Conservation (phyloP, 2,797 vertebrate species). For the Odontamblyopus rebecca region DNA sequence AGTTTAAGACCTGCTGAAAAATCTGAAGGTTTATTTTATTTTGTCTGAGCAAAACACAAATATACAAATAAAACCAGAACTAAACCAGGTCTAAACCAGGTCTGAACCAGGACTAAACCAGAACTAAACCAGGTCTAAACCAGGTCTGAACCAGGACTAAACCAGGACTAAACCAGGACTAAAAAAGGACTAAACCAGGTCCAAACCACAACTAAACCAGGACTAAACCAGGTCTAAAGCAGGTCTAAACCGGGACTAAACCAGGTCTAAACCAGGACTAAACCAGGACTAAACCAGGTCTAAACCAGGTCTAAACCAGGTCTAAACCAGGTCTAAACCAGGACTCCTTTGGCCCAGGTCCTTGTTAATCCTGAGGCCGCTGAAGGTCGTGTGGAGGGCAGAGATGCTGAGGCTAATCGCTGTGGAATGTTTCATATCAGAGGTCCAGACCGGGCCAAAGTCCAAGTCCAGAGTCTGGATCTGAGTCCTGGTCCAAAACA, state of each 20-base stretch:
- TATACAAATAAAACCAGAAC: too few species aligned
- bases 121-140: neutral
- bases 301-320: neutral
- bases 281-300: neutral
- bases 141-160: neutral
- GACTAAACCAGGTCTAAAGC: neutral
- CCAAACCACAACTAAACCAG: neutral
- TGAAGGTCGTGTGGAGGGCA: neutral
- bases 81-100: neutral
- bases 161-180: neutral
- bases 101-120: neutral
- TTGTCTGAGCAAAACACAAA: too few species aligned
- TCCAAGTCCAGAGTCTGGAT: neutral
- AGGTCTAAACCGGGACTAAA: neutral
- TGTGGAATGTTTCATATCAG: conserved; percentile 5
- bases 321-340: neutral
- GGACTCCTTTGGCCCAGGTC: neutral
- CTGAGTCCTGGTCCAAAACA: neutral
- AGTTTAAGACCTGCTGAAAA: too few species aligned
- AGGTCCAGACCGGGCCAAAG: neutral
- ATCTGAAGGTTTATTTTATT: too few species aligned
- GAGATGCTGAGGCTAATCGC: conserved; percentile 4
- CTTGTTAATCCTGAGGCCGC: neutral
- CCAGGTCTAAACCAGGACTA: neutral
- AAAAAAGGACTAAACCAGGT: neutral